Evolutionary conservation across 1,140 invertebrate genomes (phyloP).

Genomic region (Calycopis cecrops): DNA sequence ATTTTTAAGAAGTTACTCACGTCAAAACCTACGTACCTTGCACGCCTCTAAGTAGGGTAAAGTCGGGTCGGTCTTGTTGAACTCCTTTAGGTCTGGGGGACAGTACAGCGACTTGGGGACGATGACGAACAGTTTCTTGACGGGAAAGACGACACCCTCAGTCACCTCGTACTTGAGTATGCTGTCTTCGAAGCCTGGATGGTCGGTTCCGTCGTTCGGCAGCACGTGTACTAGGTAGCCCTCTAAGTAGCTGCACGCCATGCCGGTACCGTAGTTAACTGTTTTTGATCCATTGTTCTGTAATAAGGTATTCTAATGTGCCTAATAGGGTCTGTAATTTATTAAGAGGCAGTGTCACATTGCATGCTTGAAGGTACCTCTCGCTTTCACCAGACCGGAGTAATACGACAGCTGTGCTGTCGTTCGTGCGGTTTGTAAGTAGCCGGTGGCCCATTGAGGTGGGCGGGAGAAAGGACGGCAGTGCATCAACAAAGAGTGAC

Average conservation of each 20-base stretch:
- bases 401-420: no score
- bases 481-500: no score
- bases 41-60: slow-evolving; percentile 54
- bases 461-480: no score
- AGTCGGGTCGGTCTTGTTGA: slow-evolving; percentile 44
- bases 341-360: no score
- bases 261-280: slow-evolving; percentile 76
- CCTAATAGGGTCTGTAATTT: no score
- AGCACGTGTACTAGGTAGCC: slow-evolving; percentile 79
- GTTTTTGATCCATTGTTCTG: slow-evolving; percentile 29
- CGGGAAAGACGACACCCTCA: slow-evolving; percentile 74
- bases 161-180: slow-evolving; percentile 73
- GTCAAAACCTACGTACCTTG: no score
- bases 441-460: no score
- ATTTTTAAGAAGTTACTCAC: no score
- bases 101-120: slow-evolving; percentile 78
- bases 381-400: no score
- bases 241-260: slow-evolving; percentile 81
- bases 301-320: no score
- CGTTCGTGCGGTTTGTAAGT: no score
- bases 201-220: slow-evolving; percentile 65
- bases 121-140: slow-evolving; percentile 79
- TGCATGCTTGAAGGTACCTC: no score
- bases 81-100: slow-evolving; percentile 70
- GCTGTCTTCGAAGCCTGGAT: slow-evolving; percentile 70